A percentile compares a stretch with the other conserved stretches of the same genome.
These are phyloP conservation scores for Hypena proboscidalis DNA, from an alignment of 2,888 invertebrate species.

Conservation along the genomic window DNA sequence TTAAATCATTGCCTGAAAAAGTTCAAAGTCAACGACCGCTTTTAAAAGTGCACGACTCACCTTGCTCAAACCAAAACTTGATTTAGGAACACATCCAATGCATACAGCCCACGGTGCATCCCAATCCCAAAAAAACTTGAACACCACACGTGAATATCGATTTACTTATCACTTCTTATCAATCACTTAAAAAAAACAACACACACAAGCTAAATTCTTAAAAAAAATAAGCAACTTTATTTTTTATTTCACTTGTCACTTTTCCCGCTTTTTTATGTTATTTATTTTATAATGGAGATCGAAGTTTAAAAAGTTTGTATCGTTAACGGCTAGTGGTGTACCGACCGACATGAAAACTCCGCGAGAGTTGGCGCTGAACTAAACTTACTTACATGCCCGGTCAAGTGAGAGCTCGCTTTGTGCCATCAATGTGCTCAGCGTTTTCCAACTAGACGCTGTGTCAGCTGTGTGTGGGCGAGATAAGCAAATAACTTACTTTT, in stretches of 20 bases:
- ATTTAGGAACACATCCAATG: conserved; percentile 62
- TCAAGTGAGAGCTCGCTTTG: conserved; percentile 70
- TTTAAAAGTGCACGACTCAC: conserved; percentile 60
- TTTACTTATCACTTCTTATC: conserved; percentile 66
- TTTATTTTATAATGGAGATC: conserved; percentile 27
- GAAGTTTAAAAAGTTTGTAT: conserved; percentile 52
- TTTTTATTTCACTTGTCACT: conserved; percentile 33
- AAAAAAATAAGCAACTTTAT: conserved; percentile 23
- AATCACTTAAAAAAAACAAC: conserved; percentile 40
- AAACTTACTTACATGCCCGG: conserved; percentile 58
- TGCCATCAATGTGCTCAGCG: conserved; percentile 58
- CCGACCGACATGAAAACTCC: conserved; percentile 58
- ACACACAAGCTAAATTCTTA: conserved; percentile 21
- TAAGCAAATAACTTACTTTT: conserved; percentile 25
- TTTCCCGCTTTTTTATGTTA: conserved; percentile 33
- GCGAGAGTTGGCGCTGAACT: conserved; percentile 71
- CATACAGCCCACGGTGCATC: conserved; percentile 64
- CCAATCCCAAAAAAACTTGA: conserved; percentile 60
- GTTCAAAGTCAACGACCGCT: conserved; percentile 61
- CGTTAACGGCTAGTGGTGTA: conserved; percentile 53
- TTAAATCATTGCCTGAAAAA: conserved; percentile 39
- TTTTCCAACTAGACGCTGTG: conserved; percentile 55
- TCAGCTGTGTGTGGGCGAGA: conserved; percentile 35
- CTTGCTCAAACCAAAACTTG: conserved; percentile 69
- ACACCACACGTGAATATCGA: conserved; percentile 57